phyloP scores from a whole-genome alignment of 2,888 invertebrate species.

The Sarcophaga caerulescens region DNA sequence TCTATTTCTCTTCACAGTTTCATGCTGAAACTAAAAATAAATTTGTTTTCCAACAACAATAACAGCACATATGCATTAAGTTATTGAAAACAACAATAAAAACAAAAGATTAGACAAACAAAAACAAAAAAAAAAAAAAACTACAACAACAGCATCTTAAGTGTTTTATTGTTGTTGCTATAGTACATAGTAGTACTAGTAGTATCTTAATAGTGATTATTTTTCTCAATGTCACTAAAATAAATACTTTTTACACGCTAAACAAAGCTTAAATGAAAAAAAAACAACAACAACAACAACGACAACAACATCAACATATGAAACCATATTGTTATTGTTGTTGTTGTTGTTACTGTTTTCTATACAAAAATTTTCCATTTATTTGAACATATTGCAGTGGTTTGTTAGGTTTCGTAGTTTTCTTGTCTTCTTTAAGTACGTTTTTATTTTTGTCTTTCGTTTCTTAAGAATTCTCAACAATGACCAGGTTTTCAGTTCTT shows the following conservation, averaged over 20 bases:
- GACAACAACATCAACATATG: no score
- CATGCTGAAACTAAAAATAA: not conserved
- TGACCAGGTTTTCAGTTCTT: conserved; percentile 50
- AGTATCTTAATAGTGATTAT: conserved; percentile 38
- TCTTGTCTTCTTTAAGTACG: not conserved
- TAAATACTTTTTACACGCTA: conserved; percentile 63
- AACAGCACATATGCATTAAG: conserved; percentile 43
- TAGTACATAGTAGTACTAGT: conserved; percentile 36
- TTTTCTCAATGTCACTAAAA: conserved; percentile 64
- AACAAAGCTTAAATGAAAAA: conserved; percentile 49
- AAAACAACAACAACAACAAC: not conserved
- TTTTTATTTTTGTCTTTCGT: conserved; percentile 18
- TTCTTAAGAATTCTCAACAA: conserved; percentile 34
- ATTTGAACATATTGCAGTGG: not conserved
- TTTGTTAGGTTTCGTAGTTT: no score
- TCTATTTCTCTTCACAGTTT: not conserved
- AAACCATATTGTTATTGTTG: conserved; percentile 43
- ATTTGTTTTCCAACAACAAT: conserved; percentile 5
- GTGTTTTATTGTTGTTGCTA: conserved; percentile 6
- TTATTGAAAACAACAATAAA: conserved; percentile 35
- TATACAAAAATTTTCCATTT: not conserved
- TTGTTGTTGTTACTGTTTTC: conserved; percentile 19
- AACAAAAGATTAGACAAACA: not conserved
- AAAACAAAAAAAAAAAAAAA: conserved; percentile 5
- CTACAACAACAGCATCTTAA: conserved; percentile 34